A percentile compares a stretch with the other conserved stretches of the same genome.
Evolutionary conservation across 2,113 vertebrate species (phyloP).

Genomic region (Brienomyrus longianalis): DNA sequence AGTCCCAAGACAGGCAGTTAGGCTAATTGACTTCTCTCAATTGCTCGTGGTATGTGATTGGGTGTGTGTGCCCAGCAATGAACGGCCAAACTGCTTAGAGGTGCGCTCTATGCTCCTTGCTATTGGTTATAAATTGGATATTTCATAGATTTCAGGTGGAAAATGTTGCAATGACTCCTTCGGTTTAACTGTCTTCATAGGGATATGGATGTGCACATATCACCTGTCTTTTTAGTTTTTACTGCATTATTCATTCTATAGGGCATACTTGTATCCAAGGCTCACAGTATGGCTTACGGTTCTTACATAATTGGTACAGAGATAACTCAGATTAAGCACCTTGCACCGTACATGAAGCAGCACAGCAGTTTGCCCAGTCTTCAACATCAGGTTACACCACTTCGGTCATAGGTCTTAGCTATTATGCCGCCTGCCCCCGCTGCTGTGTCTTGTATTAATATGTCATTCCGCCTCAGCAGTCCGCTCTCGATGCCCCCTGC

Average conservation of each 20-base stretch:
- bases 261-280: neutral
- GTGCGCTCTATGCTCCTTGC: neutral
- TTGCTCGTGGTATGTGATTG: neutral
- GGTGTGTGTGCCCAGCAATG: neutral
- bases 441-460: neutral
- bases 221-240: neutral
- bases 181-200: neutral
- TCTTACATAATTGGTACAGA: neutral
- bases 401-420: neutral
- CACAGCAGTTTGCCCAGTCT: neutral
- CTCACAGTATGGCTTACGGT: neutral
- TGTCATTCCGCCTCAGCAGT: neutral
- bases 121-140: too few relatives aligned
- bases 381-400: neutral
- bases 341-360: neutral
- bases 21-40: neutral
- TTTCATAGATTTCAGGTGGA: neutral
- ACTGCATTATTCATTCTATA: neutral
- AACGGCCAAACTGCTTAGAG: neutral
- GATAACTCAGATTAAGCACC: neutral
- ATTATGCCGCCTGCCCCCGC: neutral
- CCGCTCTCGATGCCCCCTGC: neutral
- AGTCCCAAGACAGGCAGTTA: neutral
- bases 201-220: neutral
- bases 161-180: neutral